Evolutionary conservation across 2,888 invertebrate genomes (phyloP).

Genomic region (Blomia tropicalis): DNA sequence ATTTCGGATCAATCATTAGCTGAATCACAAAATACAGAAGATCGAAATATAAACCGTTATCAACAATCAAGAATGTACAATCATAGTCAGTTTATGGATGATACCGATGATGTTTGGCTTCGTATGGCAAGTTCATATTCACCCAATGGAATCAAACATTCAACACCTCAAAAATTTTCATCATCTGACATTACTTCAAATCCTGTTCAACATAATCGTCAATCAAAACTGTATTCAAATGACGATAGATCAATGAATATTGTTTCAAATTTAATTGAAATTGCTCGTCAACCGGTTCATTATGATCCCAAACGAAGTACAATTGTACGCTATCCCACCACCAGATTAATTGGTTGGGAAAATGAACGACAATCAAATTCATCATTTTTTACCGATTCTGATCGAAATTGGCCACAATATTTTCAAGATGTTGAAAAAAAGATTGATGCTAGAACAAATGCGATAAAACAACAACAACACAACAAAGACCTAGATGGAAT

Average conservation of each 20-base stretch:
- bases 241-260: neutral
- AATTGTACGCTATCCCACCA: neutral
- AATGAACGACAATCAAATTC: neutral
- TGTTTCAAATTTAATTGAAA: neutral
- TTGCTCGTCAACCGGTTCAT: neutral
- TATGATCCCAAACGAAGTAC: neutral
- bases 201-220: neutral
- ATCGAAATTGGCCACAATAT: neutral
- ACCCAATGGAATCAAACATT: neutral
- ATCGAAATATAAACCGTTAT: neutral
- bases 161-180: neutral
- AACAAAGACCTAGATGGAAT: too few species aligned
- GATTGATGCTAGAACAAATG: too few species aligned
- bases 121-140: neutral
- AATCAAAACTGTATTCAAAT: neutral
- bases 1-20: neutral
- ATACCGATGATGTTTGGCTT: neutral
- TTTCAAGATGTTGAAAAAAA: neutral
- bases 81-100: neutral
- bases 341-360: neutral
- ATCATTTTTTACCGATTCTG: neutral
- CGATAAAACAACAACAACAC: too few species aligned
- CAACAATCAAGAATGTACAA: neutral
- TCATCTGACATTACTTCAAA: neutral
- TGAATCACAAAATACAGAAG: neutral